Conservation (phyloP, 2,888 invertebrate genomes). For the Tipula vernalis region DNA sequence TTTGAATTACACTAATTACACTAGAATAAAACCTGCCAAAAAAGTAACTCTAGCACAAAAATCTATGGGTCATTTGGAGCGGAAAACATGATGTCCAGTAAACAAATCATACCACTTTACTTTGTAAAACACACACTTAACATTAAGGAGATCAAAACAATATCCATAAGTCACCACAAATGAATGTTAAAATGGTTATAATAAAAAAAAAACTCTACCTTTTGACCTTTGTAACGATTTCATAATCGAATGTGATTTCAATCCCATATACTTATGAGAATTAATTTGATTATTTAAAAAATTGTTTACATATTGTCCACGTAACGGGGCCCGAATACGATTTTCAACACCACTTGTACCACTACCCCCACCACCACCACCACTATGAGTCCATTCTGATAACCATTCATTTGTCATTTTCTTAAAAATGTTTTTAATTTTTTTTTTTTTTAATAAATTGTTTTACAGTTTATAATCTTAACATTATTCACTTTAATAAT, state of each 20-base stretch:
- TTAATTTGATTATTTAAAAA: conserved; percentile 24
- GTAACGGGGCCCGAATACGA: conserved; percentile 29
- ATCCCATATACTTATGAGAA: conserved; percentile 18
- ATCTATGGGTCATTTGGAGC: too few relatives aligned
- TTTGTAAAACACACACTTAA: too few relatives aligned
- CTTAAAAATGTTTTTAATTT: neutral
- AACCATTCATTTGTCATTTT: conserved; percentile 35
- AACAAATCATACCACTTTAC: too few relatives aligned
- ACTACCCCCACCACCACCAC: neutral
- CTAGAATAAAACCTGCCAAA: too few relatives aligned
- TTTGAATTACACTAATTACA: too few relatives aligned
- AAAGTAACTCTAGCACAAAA: too few relatives aligned
- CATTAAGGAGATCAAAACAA: too few relatives aligned
- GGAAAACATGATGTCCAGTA: too few relatives aligned
- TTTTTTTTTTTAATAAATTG: neutral
- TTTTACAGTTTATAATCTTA: neutral
- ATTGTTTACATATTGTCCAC: conserved; percentile 16
- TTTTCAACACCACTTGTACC: conserved; percentile 27
- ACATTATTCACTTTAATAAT: neutral
- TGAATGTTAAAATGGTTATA: neutral
- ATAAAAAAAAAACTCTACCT: conserved; percentile 15
- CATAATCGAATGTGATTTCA: conserved; percentile 19
- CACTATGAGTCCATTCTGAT: neutral
- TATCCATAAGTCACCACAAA: neutral
- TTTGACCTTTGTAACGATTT: conserved; percentile 19